These are phyloP conservation scores for Electrophaes corylata DNA, from an alignment of 2,888 invertebrate genomes.

Conservation along the genomic window DNA sequence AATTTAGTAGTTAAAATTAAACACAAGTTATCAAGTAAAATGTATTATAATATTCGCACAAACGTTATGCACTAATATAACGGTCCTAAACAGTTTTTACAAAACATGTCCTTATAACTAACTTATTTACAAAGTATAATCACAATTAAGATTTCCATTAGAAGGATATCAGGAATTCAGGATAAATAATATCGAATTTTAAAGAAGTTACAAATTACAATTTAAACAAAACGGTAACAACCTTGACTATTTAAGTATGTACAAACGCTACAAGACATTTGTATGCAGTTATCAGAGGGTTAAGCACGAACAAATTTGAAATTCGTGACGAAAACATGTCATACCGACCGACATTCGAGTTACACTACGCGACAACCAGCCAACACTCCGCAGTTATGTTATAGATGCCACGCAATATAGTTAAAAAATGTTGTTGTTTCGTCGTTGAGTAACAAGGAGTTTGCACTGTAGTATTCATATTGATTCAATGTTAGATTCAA, in stretches of 20 bases:
- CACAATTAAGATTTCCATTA: constrained; percentile 47
- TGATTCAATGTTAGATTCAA: no score
- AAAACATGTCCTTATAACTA: constrained; percentile 60
- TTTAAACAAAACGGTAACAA: constrained; percentile 3
- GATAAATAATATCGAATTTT: constrained; percentile 24
- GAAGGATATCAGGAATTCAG: constrained; percentile 29
- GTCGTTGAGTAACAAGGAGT: no score
- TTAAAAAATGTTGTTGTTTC: no score
- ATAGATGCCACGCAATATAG: no score
- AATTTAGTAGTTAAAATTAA: constrained; percentile 27
- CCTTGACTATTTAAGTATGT: no score
- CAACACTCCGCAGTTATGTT: no score
- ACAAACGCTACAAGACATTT: neutral
- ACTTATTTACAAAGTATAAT: constrained; percentile 55
- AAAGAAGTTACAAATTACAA: constrained; percentile 6
- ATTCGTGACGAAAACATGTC: no score
- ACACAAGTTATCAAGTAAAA: constrained; percentile 44
- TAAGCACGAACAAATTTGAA: no score
- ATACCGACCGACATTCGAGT: no score
- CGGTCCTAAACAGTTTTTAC: constrained; percentile 50
- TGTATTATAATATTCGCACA: constrained; percentile 77
- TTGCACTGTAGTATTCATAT: no score
- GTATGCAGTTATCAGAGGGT: no score
- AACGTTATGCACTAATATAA: constrained; percentile 66
- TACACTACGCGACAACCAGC: no score